Evolutionary conservation across 2,888 invertebrate species (phyloP).

Genomic region (Uropetala carovei): DNA sequence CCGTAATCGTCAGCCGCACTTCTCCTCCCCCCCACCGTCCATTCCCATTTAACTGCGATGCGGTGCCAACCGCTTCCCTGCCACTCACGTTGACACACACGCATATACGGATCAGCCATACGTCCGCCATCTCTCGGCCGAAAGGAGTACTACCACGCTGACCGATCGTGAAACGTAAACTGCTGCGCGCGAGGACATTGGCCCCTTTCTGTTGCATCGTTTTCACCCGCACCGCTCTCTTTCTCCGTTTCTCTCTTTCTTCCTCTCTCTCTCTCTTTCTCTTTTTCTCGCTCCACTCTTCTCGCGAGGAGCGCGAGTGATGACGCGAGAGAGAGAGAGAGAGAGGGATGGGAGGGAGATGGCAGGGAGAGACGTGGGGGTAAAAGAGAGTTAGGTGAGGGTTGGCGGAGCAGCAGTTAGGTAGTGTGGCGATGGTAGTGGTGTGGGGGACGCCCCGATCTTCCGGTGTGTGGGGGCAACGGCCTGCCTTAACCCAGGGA

Average conservation of each 20-base stretch:
- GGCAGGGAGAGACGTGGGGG: constrained; percentile 58
- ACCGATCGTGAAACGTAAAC: constrained; percentile 49
- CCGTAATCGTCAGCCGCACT: not conserved
- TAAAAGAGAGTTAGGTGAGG: constrained; percentile 88
- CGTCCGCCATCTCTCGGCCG: constrained; percentile 27
- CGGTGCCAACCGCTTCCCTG: not conserved
- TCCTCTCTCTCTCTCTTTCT: constrained; percentile 19
- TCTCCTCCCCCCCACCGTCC: not conserved
- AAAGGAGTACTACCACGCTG: not conserved
- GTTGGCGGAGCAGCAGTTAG: constrained; percentile 78
- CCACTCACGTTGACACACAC: constrained; percentile 11
- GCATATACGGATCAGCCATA: not conserved
- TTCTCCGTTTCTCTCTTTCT: constrained; percentile 43
- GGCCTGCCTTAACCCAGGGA: constrained; percentile 74
- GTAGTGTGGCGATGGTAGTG: constrained; percentile 78
- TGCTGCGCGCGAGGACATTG: constrained; percentile 67
- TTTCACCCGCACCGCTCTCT: constrained; percentile 69
- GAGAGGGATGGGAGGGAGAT: not conserved
- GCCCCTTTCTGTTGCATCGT: constrained; percentile 74
- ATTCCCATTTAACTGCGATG: not conserved
- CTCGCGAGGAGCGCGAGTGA: not conserved
- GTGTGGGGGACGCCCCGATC: constrained; percentile 95
- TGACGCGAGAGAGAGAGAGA: not conserved
- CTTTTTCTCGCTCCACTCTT: not conserved
- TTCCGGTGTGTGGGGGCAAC: constrained; percentile 97